Evolutionary conservation across 2,113 vertebrate species (phyloP).

Genomic region (Andinoacara biseriatus): DNA sequence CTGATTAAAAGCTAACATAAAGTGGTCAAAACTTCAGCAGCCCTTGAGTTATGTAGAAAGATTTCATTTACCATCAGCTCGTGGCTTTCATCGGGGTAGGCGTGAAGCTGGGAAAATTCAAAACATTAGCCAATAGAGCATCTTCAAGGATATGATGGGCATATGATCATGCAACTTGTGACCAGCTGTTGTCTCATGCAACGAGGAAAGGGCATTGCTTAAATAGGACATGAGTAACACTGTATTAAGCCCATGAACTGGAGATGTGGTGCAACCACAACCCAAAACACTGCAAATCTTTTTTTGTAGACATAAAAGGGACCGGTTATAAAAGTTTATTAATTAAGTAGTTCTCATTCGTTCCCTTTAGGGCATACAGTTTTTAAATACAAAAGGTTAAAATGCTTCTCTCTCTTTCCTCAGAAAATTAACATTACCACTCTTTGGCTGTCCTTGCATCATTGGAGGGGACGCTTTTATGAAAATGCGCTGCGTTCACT

Average conservation of each 20-base stretch:
- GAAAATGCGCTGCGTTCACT: background rate
- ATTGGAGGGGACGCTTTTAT: background rate
- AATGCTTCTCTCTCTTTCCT: background rate
- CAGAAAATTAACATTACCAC: background rate
- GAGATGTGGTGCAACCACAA: background rate
- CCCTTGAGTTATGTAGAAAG: background rate
- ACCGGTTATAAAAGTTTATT: background rate
- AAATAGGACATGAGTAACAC: background rate
- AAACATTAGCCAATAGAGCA: background rate
- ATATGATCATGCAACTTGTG: background rate
- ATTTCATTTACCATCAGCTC: background rate
- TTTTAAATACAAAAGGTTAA: background rate
- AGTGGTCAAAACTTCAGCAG: background rate
- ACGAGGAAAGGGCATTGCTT: background rate
- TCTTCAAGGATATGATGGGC: no score
- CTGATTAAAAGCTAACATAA: background rate
- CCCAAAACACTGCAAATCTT: background rate
- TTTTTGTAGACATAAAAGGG: background rate
- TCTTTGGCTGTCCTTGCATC: background rate
- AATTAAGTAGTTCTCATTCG: background rate
- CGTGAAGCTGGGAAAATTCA: background rate
- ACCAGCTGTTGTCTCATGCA: background rate
- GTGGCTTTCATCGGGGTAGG: background rate
- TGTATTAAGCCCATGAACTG: background rate
- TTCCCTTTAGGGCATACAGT: rapidly evolving